Evolutionary conservation across 2,113 vertebrate genomes (phyloP), one percentile per base, ranked within the genome.

Genomic region (Holacanthus passer): DNA sequence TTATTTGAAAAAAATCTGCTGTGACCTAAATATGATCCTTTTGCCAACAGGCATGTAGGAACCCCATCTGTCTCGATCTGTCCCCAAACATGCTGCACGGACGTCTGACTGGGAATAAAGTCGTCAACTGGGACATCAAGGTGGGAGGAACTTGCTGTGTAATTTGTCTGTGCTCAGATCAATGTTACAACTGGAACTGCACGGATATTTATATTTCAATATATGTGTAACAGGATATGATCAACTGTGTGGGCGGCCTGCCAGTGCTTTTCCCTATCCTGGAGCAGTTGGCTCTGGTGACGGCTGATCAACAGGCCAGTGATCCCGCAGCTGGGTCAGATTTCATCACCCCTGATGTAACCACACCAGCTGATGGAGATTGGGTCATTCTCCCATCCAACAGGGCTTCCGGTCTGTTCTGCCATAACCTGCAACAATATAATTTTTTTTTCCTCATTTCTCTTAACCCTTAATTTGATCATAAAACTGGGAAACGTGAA

Each of bases 91-190:
- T 93, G 93, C 94, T 99, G 62, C 97, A 99, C 39, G 98, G 98
- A 87, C 96, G 98, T 65, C 92, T 99, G 88, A 99, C 98, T n/a
- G 98, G 98, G 84, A 99, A 97, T 90, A 98, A 99, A 96, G 96
- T 99, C 2, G 96, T 99, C 59, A 99, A 99, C 92, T 99, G 98
- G 98, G 98, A 99, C 63, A 96, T 99, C 73, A 99, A 99, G 97
- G 98, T 99, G 93, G 84, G 72, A 32, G 1, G 7, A 37, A n/a
- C 11, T 24, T 47, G 48, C 47, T 58, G 35, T 16, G 8, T 14
- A 10, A 12, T 39, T 5, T 4, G 52, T 16, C 17, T 62, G 4
- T 32, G 41, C 29, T 64, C 43, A 55, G 24, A 71, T 35, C n/a
- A 41, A 31, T 56, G 35, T 48, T 27, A 22, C 2, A 55, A 16